These are phyloP conservation scores for Dendrolimus pini DNA, from an alignment of 2,888 invertebrate species.

Conservation along the genomic window DNA sequence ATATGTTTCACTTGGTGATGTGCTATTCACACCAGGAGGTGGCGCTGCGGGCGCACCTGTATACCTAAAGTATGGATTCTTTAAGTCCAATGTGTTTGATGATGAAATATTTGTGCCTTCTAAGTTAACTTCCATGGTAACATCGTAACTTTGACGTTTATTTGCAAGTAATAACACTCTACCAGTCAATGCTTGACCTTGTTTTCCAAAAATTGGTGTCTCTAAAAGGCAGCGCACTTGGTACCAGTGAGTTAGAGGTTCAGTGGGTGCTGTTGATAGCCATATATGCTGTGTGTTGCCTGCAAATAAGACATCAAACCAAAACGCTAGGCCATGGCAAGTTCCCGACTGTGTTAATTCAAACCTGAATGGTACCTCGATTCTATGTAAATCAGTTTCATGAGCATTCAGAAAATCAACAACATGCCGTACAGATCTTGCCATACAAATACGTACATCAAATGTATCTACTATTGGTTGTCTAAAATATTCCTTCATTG, in stretches of 20 bases:
- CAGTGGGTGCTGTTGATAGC: constrained; percentile 98
- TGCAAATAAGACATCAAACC: constrained; percentile 99
- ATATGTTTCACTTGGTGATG: constrained; percentile 95
- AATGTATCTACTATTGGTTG: constrained; percentile 99
- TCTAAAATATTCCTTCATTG: constrained; percentile 97
- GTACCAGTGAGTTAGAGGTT: constrained; percentile 99
- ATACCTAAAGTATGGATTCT: constrained; percentile 98
- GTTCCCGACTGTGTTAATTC: constrained; percentile 94
- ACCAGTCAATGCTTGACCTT: constrained; percentile 93
- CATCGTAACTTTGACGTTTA: constrained; percentile 98
- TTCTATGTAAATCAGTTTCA: constrained; percentile 95
- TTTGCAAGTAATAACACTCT: constrained; percentile 93
- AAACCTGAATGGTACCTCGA: constrained; percentile 96
- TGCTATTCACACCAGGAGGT: constrained; percentile 92
- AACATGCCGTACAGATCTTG: constrained; percentile 93
- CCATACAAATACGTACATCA: constrained; percentile 97
- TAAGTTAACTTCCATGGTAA: constrained; percentile 94
- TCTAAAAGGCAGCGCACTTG: constrained; percentile 97
- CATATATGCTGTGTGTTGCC: constrained; percentile 94
- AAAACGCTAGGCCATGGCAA: constrained; percentile 98
- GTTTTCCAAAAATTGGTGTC: constrained; percentile 95
- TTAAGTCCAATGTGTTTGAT: constrained; percentile 95
- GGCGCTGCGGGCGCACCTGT: constrained; percentile 95
- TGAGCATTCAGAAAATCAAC: constrained; percentile 95
- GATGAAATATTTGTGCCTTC: constrained; percentile 92